phyloP scores from a whole-genome alignment of 2,797 vertebrate species.

The Notolepis coatsorum region DNA sequence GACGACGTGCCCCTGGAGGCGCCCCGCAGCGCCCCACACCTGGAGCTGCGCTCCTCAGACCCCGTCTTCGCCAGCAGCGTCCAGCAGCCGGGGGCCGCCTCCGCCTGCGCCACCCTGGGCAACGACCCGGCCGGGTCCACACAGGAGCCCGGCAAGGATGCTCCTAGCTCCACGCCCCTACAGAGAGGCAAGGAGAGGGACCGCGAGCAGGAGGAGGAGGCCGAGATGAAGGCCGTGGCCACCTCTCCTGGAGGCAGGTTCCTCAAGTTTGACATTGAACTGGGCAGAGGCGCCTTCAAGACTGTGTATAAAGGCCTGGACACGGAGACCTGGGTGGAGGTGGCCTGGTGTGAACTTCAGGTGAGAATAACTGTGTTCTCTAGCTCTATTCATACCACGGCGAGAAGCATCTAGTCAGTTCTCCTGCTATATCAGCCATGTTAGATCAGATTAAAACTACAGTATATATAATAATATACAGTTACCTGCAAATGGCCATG shows the following conservation, averaged over 20 bases:
- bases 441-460: neutral
- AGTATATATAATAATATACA: neutral
- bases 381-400: neutral
- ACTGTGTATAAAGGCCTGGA: slow-evolving; percentile 96
- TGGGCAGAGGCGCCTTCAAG: slow-evolving; percentile 95
- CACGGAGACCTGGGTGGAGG: slow-evolving; percentile 96
- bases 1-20: slow-evolving; percentile 65
- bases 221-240: slow-evolving; percentile 95
- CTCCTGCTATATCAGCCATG: neutral
- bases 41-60: slow-evolving; percentile 74
- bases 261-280: slow-evolving; percentile 95
- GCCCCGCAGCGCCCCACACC: slow-evolving; percentile 74
- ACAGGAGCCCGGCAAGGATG: slow-evolving; percentile 67
- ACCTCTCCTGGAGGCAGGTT: slow-evolving; percentile 93
- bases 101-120: slow-evolving; percentile 58
- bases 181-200: slow-evolving; percentile 85
- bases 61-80: slow-evolving; percentile 71
- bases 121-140: slow-evolving; percentile 59
- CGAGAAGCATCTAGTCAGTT: neutral
- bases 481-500: neutral
- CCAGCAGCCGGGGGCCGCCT: slow-evolving; percentile 64
- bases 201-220: slow-evolving; percentile 92
- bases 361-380: slow-evolving; percentile 70
- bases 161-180: slow-evolving; percentile 54
- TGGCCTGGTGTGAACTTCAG: slow-evolving; percentile 97